Conservation (phyloP, 1,140 invertebrate species). For the Drosophila neocordata region DNA sequence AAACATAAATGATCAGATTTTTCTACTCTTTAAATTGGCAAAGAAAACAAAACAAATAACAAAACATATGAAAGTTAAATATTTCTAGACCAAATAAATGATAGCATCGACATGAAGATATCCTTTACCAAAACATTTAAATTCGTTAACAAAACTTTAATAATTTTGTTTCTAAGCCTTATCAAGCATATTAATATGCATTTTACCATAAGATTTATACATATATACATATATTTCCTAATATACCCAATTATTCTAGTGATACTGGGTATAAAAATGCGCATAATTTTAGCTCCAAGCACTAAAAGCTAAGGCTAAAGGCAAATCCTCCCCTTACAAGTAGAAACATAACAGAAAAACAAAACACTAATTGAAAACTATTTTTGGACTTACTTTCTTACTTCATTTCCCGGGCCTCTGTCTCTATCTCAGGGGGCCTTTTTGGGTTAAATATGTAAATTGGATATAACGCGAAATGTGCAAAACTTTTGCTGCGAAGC, state of each 20-base stretch:
- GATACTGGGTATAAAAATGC: slow-evolving; percentile 64
- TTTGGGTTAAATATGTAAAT: slow-evolving; percentile 76
- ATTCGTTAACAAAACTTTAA: no score
- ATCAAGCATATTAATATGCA: no score
- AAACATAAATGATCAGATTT: slow-evolving; percentile 51
- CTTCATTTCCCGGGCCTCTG: neutral
- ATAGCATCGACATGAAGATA: neutral
- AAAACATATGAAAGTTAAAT: neutral
- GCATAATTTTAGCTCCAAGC: slow-evolving; percentile 68
- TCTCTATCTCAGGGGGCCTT: slow-evolving; percentile 36
- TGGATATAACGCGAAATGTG: slow-evolving; percentile 75
- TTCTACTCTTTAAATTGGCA: slow-evolving; percentile 6
- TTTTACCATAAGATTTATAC: no score
- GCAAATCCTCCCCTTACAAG: slow-evolving; percentile 17
- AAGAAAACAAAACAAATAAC: slow-evolving; percentile 8
- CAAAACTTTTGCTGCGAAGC: slow-evolving; percentile 77
- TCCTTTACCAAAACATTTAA: slow-evolving; percentile 11
- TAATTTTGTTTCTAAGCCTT: no score
- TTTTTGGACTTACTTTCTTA: slow-evolving; percentile 57
- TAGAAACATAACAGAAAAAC: slow-evolving; percentile 28
- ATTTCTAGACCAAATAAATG: slow-evolving; percentile 16
- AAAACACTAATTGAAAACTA: slow-evolving; percentile 75
- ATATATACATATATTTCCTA: slow-evolving; percentile 12
- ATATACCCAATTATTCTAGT: slow-evolving; percentile 59
- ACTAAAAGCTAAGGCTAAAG: slow-evolving; percentile 21